phyloP scores from a whole-genome alignment of 2,113 vertebrate genomes.

The Sphaerodactylus townsendi region DNA sequence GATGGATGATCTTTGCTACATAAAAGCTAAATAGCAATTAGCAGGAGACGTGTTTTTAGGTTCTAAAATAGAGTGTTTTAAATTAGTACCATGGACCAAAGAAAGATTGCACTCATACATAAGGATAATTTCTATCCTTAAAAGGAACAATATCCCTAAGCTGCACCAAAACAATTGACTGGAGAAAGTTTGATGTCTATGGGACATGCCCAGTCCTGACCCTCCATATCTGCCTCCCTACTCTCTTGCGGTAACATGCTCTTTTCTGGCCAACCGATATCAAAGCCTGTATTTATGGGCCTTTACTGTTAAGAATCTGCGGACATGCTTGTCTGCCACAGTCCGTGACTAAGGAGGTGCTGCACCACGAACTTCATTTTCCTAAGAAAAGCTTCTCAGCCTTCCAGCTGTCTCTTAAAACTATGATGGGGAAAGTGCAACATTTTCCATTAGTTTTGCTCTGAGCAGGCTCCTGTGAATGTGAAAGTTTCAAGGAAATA shows the following conservation, averaged over 20 bases:
- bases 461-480: neutral
- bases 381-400: neutral
- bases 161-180: neutral
- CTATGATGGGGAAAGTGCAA: neutral
- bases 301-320: neutral
- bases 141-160: neutral
- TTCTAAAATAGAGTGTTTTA: slow-evolving; percentile 16
- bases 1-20: slow-evolving; percentile 14
- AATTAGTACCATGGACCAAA: neutral
- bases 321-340: neutral
- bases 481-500: neutral
- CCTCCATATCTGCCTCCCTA: neutral
- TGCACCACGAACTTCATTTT: neutral
- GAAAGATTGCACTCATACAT: neutral
- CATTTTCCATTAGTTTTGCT: neutral
- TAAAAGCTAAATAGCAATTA: slow-evolving; percentile 14
- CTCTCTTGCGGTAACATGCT: neutral
- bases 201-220: neutral
- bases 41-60: slow-evolving; percentile 18
- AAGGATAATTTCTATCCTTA: neutral
- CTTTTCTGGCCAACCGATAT: neutral
- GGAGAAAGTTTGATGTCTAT: neutral
- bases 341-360: slow-evolving; percentile 12
- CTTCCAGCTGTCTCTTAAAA: neutral
- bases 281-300: neutral